A percentile compares a stretch with the other conserved stretches of the same genome.
These are phyloP conservation scores for Agrypnus murinus DNA, from an alignment of 2,888 invertebrate genomes.

Conservation along the genomic window DNA sequence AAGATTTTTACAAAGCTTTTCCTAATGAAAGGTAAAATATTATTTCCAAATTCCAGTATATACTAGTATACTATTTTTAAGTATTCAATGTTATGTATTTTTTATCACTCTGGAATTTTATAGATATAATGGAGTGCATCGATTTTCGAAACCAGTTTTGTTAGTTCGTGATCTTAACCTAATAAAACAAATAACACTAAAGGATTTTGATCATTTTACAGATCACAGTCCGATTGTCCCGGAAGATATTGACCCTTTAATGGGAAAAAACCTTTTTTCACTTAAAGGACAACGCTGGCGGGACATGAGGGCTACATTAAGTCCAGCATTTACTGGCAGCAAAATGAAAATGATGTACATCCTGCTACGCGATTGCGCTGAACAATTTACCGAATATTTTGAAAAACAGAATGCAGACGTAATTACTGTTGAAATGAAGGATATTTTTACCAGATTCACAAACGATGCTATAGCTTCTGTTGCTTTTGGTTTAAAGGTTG, in stretches of 20 bases:
- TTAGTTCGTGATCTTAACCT: conserved; percentile 45
- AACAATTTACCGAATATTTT: conserved; percentile 61
- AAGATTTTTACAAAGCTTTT: conserved; percentile 21
- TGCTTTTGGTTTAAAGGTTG: conserved; percentile 70
- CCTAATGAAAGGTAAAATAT: conserved; percentile 5
- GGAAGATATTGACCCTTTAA: neutral
- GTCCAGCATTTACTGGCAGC: conserved; percentile 36
- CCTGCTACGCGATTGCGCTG: conserved; percentile 33
- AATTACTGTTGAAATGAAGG: conserved; percentile 69
- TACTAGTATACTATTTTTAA: too few relatives aligned
- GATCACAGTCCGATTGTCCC: conserved; percentile 20
- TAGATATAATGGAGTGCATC: conserved; percentile 43
- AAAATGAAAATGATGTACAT: conserved; percentile 50
- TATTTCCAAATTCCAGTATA: too few relatives aligned
- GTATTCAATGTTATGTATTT: too few relatives aligned
- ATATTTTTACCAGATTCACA: conserved; percentile 73
- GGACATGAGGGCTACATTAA: conserved; percentile 40
- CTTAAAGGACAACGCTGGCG: conserved; percentile 36
- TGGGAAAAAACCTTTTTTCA: conserved; percentile 10
- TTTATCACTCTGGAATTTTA: neutral
- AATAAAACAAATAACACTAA: conserved; percentile 59
- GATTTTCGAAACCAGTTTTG: conserved; percentile 33
- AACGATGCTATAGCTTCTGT: conserved; percentile 71
- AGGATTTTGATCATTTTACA: conserved; percentile 27
- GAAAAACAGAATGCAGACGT: conserved; percentile 63